Conservation (phyloP, 1,140 invertebrate genomes). For the Apis cerana region DNA sequence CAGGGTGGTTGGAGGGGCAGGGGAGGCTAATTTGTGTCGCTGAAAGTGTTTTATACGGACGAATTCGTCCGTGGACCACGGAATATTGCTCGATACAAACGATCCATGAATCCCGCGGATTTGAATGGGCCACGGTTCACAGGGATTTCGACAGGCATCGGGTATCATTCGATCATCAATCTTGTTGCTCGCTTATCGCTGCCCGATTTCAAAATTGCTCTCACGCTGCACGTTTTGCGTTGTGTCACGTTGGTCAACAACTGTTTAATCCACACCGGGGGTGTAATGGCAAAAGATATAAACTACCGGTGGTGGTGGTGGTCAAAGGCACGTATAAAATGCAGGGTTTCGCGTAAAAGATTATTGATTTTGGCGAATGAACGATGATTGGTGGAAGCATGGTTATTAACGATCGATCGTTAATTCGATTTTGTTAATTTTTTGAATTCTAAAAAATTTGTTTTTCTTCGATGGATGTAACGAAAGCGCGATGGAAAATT, state of each 20-base stretch:
- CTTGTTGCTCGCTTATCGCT: conserved; percentile 57
- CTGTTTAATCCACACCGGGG: background rate
- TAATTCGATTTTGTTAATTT: too few species aligned
- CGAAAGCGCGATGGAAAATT: too few species aligned
- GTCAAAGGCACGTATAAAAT: too few species aligned
- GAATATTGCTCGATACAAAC: conserved; percentile 55
- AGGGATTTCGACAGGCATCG: conserved; percentile 57
- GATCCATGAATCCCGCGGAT: conserved; percentile 60
- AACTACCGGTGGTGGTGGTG: background rate
- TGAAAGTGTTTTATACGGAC: conserved; percentile 43
- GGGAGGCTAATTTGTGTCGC: conserved; percentile 41
- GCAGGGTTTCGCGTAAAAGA: background rate
- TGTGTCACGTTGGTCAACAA: conserved; percentile 27
- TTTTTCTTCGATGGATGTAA: too few species aligned
- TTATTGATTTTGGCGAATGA: too few species aligned
- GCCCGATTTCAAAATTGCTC: conserved; percentile 58
- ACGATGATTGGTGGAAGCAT: too few species aligned
- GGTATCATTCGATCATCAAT: conserved; percentile 66
- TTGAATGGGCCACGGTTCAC: conserved; percentile 59
- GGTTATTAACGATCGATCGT: too few species aligned
- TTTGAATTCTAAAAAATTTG: too few species aligned
- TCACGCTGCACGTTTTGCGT: background rate
- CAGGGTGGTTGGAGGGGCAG: too few species aligned
- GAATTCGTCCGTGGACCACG: conserved; percentile 28
- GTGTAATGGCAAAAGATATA: background rate